Percentiles rank a stretch among this genome's conserved stretches.
phyloP scores from a whole-genome alignment of 2,113 vertebrate genomes.

The Gavia stellata region DNA sequence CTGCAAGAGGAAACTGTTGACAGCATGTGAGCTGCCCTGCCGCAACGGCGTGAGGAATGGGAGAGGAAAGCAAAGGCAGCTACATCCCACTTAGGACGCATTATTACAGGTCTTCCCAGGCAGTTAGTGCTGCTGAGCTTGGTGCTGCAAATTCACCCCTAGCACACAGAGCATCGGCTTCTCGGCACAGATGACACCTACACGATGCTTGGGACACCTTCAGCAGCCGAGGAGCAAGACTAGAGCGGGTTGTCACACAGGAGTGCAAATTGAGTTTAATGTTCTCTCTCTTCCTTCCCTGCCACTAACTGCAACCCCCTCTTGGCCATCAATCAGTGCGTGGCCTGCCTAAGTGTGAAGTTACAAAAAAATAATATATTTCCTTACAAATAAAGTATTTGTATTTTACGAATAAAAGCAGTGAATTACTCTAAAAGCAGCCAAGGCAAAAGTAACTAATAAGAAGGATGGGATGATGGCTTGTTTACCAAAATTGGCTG shows the following conservation, averaged over 20 bases:
- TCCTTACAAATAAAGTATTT: not conserved
- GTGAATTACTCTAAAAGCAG: not conserved
- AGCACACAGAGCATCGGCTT: not conserved
- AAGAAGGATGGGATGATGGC: not conserved
- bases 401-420: not conserved
- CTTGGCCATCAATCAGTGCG: fast-evolving
- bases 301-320: not conserved
- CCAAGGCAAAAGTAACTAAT: not conserved
- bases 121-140: not conserved
- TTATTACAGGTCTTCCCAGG: not conserved
- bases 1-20: not conserved
- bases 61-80: not conserved
- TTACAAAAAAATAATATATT: not conserved
- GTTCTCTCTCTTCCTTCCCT: not conserved
- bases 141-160: not conserved
- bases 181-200: not conserved
- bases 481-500: not conserved
- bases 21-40: not conserved
- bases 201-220: fast-evolving
- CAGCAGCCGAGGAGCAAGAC: not conserved
- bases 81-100: not conserved
- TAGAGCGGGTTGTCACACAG: fast-evolving
- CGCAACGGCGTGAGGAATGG: fast-evolving
- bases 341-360: not conserved
- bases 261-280: not conserved